Conservation (phyloP, 2,888 invertebrate species). For the Invenusta paracnida region DNA sequence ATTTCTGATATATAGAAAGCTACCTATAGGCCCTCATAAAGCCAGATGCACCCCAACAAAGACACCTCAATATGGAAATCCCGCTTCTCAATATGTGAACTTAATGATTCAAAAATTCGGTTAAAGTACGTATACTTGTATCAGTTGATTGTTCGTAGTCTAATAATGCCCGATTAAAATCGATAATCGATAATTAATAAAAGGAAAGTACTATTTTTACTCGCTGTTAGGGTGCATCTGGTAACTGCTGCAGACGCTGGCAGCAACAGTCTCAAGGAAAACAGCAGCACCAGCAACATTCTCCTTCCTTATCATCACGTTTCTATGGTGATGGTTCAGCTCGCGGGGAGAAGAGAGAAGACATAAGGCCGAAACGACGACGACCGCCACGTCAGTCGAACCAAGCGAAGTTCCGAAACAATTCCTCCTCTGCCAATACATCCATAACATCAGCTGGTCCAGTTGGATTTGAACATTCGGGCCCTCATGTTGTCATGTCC, state of each 20-base stretch:
- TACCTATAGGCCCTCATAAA: neutral
- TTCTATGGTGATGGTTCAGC: neutral
- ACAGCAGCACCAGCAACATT: too few relatives aligned
- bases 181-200: too few relatives aligned
- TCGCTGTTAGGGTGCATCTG: slow-evolving; percentile 25
- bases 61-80: neutral
- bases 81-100: neutral
- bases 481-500: too few relatives aligned
- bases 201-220: neutral
- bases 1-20: too few relatives aligned
- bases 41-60: slow-evolving; percentile 1
- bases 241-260: neutral
- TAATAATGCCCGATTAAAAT: too few relatives aligned
- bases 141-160: too few relatives aligned
- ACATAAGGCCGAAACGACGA: neutral
- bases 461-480: neutral
- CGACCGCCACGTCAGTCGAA: neutral
- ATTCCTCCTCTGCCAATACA: too few relatives aligned
- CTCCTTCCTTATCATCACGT: too few relatives aligned
- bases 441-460: neutral
- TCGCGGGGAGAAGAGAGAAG: neutral
- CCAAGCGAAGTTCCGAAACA: neutral
- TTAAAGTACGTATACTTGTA: too few relatives aligned
- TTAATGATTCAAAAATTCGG: too few relatives aligned
- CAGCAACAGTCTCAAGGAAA: neutral